Base-by-base conservation (phyloP, 2,113 vertebrate species). In the Accipiter virgatus region DNA sequence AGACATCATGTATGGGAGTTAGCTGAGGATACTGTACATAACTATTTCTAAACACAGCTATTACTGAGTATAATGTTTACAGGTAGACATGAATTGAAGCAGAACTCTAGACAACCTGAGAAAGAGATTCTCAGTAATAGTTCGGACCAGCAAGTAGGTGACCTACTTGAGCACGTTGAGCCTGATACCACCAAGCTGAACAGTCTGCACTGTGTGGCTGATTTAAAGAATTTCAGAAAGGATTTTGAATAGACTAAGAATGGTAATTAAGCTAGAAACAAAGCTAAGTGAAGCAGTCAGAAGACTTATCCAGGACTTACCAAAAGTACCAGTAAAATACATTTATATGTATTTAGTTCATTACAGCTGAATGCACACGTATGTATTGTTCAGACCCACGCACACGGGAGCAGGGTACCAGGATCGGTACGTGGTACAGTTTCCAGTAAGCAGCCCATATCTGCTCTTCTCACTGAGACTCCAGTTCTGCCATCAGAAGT, bases 351-450 rank as follows among this genome's bases (percentile, higher is more conserved):
- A 11, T 11, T 21, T 3, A 32, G 38, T 2, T 58, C n/a, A 6
- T 45, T 70, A 38, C 5, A 9, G 23, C 36, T 71, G 61, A 38
- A 42, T 25, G 43, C 20, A 20, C 0, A 3, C 2, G 9, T 6
- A 2, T 17, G 3, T n/a, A 4, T 4, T 48, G 18, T 4, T n/a
- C 23, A 70, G 70, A 59, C 48, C 18, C 4, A 2, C 0, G 2
- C 31, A 15, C 0, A 0, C 26, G 15, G 26, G 38, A 88, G 63
- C 62, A 75, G 58, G 14, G 32, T 36, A 26, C 42, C 27, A 10
- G 38, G 27, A 19, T 16, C 16, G 2, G 6, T 6, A 0, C 6
- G 4, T 38, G 14, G 4, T 27, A 5, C 0, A 3, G 4, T 9
- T 75, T 29, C 38, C 20, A 26, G 9, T 38, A 9, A 11, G 0